A percentile compares a stretch with the other conserved stretches of the same genome.
Evolutionary conservation across 2,888 invertebrate species (phyloP).

Genomic region (Scaeva pyrastri): DNA sequence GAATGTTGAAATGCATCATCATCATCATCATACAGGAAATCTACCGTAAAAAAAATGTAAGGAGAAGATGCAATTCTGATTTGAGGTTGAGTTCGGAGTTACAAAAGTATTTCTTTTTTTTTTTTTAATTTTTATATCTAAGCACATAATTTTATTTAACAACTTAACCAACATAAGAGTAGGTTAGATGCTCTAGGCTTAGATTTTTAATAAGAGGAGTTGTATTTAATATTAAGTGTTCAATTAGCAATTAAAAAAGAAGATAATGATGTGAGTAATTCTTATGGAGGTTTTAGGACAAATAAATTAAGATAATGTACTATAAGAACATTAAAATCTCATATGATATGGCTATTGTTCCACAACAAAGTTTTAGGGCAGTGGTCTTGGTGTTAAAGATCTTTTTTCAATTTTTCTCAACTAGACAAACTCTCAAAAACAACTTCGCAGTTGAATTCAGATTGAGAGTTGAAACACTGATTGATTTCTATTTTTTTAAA

Average conservation of each 20-base stretch:
- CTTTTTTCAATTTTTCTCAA: too few species aligned
- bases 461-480: too few species aligned
- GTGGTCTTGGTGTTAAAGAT: too few species aligned
- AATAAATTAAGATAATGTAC: too few species aligned
- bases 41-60: constrained; percentile 9
- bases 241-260: background rate
- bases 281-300: background rate
- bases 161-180: background rate
- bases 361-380: too few species aligned
- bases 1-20: constrained; percentile 23
- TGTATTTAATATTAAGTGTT: constrained; percentile 4
- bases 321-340: too few species aligned
- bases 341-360: too few species aligned
- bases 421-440: too few species aligned
- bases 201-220: constrained; percentile 3
- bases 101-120: background rate
- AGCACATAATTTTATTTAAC: constrained; percentile 5
- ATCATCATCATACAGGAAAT: constrained; percentile 32
- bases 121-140: background rate
- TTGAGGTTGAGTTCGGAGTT: constrained; percentile 22
- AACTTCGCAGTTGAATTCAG: too few species aligned
- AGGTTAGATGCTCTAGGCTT: constrained; percentile 1
- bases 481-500: too few species aligned
- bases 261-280: background rate
- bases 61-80: constrained; percentile 18